Evolutionary conservation across 2,888 invertebrate species (phyloP), one percentile per base, ranked within the genome.

Genomic region (Ophioninae sp.): DNA sequence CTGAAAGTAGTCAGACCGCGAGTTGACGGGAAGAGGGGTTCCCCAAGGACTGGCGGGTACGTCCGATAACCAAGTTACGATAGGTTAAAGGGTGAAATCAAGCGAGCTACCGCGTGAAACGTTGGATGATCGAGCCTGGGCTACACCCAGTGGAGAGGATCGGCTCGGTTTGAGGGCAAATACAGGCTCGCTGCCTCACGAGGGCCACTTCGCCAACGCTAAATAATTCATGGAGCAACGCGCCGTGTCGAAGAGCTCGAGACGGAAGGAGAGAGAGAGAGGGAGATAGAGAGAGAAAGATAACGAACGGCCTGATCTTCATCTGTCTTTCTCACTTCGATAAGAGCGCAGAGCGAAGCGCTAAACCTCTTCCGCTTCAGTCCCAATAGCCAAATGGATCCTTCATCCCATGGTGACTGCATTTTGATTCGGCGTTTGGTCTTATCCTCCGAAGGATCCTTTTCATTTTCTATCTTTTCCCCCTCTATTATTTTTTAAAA

Each of bases 191-290:
- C 88, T 87, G 89, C 87, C 89, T 89, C 88, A 59, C 81, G 87
- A 88, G 88, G 88, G 89, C 88, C 90, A 90, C 88, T 90, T 90
- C 86, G 86, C 78, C 86, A 83, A 86, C 88, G 87, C 86, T 90
- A 90, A 90, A 91, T 90, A 90, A 91, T 90, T 90, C 91, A 90
- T 91, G 87, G 88, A 87, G 84, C 85, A 77, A 81, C 72, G 79
- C 85, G 83, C 78, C 81, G 56, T 73, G 68, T 61, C 69, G 59
- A 81, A 78, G 65, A 74, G 71, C 65, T 37, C 68, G 63, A 58
- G 44, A 69, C 39, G 59, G 58, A 63, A 22, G 65, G 69, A 64
- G 17, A 61, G 51, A 37, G 41, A 65, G 58, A 44, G 8, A 7
- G 68, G 3, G 56, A 22, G 69, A 61, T 0, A 44, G 51, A 63